phyloP scores from a whole-genome alignment of 2,888 invertebrate species.

The Beris morrisii region DNA sequence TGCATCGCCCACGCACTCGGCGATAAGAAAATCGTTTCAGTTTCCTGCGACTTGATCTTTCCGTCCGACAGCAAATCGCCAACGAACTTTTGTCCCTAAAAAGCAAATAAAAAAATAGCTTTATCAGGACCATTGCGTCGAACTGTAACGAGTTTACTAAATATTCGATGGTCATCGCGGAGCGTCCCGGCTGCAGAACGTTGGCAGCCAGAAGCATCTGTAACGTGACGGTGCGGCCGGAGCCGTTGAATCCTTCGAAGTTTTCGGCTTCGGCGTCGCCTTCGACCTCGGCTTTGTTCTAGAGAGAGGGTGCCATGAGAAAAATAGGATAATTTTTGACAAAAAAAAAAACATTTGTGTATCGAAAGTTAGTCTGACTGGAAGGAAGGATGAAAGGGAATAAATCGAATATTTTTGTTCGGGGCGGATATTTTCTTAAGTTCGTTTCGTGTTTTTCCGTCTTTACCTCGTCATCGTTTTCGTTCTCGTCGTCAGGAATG shows the following conservation, averaged over 20 bases:
- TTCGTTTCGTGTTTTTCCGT: background rate
- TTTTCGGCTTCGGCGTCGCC: constrained; percentile 38
- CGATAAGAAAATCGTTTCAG: constrained; percentile 82
- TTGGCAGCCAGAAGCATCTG: constrained; percentile 85
- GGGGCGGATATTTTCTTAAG: no score
- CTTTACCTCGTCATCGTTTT: constrained; percentile 60
- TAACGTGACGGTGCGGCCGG: constrained; percentile 74
- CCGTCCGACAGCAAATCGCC: constrained; percentile 85
- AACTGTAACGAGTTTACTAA: constrained; percentile 61
- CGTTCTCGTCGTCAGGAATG: constrained; percentile 57
- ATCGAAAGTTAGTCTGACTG: background rate
- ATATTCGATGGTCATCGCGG: constrained; percentile 87
- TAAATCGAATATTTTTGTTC: background rate
- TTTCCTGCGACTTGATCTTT: constrained; percentile 86
- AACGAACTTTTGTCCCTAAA: constrained; percentile 83
- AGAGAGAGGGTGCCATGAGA: constrained; percentile 5
- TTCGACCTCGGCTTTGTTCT: constrained; percentile 40
- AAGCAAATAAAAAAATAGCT: constrained; percentile 37
- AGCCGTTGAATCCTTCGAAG: constrained; percentile 55
- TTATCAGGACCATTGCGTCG: no score
- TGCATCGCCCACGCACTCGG: constrained; percentile 93
- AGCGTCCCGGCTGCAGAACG: constrained; percentile 80
- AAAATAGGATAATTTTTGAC: background rate
- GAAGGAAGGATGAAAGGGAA: background rate
- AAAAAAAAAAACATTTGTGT: background rate